Conservation (phyloP, 2,888 invertebrate genomes). For the Ceraclea dissimilis region DNA sequence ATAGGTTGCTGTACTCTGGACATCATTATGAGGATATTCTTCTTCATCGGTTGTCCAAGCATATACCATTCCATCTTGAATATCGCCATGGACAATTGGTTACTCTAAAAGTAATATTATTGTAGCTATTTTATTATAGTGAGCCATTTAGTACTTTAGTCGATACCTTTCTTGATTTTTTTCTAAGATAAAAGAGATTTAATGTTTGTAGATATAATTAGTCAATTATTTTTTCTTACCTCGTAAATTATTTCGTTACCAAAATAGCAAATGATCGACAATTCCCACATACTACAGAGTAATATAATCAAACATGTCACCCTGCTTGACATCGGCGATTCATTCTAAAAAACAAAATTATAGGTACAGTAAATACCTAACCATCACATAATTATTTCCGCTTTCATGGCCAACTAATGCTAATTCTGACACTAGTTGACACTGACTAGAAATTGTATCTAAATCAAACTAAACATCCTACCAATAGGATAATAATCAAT, state of each 20-base stretch:
- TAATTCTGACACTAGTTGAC: too few relatives aligned
- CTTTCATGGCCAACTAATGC: too few relatives aligned
- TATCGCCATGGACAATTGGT: slow-evolving; percentile 16
- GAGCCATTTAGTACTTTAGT: too few relatives aligned
- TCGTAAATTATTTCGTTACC: slow-evolving; percentile 23
- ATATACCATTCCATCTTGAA: slow-evolving; percentile 18
- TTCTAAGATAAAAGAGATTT: too few relatives aligned
- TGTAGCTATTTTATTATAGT: neutral
- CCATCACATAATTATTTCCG: too few relatives aligned
- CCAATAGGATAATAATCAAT: too few relatives aligned
- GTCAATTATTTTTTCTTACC: too few relatives aligned
- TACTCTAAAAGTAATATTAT: slow-evolving; percentile 16
- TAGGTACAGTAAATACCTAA: too few relatives aligned
- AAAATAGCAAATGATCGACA: slow-evolving; percentile 23
- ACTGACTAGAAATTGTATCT: too few relatives aligned
- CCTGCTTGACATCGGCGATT: slow-evolving; percentile 21
- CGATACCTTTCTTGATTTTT: too few relatives aligned
- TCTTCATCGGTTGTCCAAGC: slow-evolving; percentile 10
- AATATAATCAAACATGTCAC: slow-evolving; percentile 21
- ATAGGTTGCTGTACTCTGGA: slow-evolving; percentile 26
- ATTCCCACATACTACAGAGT: slow-evolving; percentile 24
- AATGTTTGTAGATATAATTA: too few relatives aligned
- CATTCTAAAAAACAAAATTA: slow-evolving; percentile 17
- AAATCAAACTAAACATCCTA: too few relatives aligned
- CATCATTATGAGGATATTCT: slow-evolving; percentile 24